phyloP scores from a whole-genome alignment of 2,113 vertebrate genomes.

The Petrocephalus microphthalmus region DNA sequence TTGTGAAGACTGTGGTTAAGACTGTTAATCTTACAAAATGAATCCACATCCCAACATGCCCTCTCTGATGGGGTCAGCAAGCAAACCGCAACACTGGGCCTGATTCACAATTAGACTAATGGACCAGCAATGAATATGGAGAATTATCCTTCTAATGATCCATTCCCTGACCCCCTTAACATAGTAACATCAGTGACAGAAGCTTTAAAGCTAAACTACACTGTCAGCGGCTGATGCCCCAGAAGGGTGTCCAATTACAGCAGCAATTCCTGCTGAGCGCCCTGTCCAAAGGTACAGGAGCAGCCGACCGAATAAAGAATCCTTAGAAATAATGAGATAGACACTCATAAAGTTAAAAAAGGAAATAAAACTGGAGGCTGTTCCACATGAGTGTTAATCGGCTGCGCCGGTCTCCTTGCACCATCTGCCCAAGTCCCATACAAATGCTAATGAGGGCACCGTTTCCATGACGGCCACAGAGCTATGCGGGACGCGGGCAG shows the following conservation, averaged over 20 bases:
- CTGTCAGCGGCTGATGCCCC: not conserved
- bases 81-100: not conserved
- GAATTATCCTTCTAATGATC: not conserved
- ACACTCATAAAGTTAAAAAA: slow-evolving; percentile 10
- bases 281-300: not conserved
- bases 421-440: slow-evolving; percentile 36
- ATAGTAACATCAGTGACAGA: not conserved
- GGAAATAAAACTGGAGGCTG: not conserved
- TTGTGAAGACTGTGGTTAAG: not conserved
- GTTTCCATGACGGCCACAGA: slow-evolving; percentile 62
- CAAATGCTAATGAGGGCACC: slow-evolving; percentile 68
- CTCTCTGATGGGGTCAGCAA: not conserved
- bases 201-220: not conserved
- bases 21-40: not conserved
- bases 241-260: not conserved
- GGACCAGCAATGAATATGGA: not conserved
- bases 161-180: not conserved
- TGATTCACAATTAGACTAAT: not conserved
- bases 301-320: too few species aligned
- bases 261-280: not conserved
- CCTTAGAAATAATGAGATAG: not conserved
- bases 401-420: slow-evolving; percentile 26
- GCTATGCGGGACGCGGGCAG: not conserved
- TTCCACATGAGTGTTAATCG: not conserved
- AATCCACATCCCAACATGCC: not conserved